These are phyloP conservation scores for Drosophila lutescens DNA, from an alignment of 2,888 invertebrate species.

Conservation along the genomic window DNA sequence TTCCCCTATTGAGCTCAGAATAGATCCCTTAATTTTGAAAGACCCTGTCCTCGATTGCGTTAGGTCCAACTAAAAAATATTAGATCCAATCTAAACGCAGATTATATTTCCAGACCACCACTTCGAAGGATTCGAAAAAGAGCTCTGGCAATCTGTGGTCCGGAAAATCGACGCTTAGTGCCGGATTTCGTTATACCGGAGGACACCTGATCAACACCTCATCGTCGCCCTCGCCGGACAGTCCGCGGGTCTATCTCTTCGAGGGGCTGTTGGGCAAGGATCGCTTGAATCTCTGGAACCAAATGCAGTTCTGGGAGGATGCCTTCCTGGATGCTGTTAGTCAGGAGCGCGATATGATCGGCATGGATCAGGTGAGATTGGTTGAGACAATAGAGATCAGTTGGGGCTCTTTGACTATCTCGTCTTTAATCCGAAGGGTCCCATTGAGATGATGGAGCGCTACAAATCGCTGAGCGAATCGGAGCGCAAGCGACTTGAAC, in stretches of 20 bases:
- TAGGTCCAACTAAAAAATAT: not conserved
- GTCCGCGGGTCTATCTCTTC: slow-evolving; percentile 94
- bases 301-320: slow-evolving; percentile 99
- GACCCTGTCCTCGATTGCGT: not conserved
- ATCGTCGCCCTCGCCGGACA: slow-evolving; percentile 93
- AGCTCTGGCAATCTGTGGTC: slow-evolving; percentile 96
- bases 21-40: not conserved
- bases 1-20: not conserved
- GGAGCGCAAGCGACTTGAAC: slow-evolving; percentile 96
- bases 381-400: fast-evolving
- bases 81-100: not conserved
- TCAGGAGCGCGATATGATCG: slow-evolving; percentile 99
- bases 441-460: slow-evolving; percentile 99
- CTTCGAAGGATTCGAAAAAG: slow-evolving; percentile 88
- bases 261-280: slow-evolving; percentile 90
- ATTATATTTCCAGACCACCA: slow-evolving; percentile 76
- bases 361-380: slow-evolving; percentile 94
- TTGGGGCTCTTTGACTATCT: not conserved
- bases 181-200: slow-evolving; percentile 94
- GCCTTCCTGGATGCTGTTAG: slow-evolving; percentile 98
- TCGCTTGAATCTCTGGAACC: slow-evolving; percentile 96
- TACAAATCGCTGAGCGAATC: slow-evolving; percentile 97
- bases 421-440: slow-evolving; percentile 86
- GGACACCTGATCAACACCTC: slow-evolving; percentile 93
- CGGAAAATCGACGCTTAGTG: slow-evolving; percentile 94